A percentile compares a stretch with the other conserved stretches of the same genome.
These are phyloP conservation scores for Brachionus manjavacas DNA, from an alignment of 1,140 invertebrate genomes.

Conservation along the genomic window DNA sequence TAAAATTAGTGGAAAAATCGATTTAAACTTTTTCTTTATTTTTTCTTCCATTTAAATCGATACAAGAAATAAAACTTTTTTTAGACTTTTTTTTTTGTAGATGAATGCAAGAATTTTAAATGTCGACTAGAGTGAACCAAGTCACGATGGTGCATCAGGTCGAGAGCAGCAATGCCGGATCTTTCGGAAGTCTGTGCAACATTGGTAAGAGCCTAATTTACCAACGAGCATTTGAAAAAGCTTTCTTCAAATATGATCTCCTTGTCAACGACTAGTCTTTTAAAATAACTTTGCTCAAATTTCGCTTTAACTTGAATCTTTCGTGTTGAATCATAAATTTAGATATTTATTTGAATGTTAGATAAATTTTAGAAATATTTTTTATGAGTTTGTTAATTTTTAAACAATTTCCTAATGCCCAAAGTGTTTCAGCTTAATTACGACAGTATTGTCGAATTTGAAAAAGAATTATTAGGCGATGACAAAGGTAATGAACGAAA, in stretches of 20 bases:
- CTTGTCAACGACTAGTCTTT: neutral
- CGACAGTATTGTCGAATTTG: neutral
- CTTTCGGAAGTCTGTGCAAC: neutral
- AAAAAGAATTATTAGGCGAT: conserved; percentile 35
- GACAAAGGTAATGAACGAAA: neutral
- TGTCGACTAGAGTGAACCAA: conserved; percentile 25
- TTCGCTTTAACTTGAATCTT: neutral
- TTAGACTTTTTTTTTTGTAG: neutral
- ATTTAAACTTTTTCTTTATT: neutral
- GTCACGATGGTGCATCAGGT: conserved; percentile 14
- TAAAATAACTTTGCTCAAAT: neutral
- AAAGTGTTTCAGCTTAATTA: conserved; percentile 35
- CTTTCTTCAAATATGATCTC: neutral
- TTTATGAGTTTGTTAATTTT: neutral
- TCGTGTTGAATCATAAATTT: neutral
- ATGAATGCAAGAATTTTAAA: neutral
- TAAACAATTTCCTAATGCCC: neutral
- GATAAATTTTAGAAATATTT: neutral
- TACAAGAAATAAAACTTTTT: neutral
- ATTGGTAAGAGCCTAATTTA: neutral
- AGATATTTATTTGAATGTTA: neutral
- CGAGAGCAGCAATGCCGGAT: conserved; percentile 11
- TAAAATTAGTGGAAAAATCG: neutral
- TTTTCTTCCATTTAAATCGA: neutral
- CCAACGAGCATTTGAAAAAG: neutral